These are phyloP conservation scores for Oreonectes daqikongensis DNA, from an alignment of 2,797 vertebrate species.

Conservation along the genomic window DNA sequence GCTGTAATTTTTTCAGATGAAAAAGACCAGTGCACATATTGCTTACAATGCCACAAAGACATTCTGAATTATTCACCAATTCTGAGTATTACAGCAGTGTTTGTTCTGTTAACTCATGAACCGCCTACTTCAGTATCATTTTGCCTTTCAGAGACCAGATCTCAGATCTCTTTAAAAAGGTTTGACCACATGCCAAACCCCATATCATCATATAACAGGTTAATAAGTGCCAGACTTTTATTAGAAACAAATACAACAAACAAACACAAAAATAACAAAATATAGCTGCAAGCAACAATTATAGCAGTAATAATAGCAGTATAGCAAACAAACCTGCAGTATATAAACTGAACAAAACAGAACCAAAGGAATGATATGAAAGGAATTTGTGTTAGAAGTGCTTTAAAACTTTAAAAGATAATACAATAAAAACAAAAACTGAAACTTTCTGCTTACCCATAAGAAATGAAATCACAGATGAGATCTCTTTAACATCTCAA, in stretches of 20 bases:
- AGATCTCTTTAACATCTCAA: too few species aligned
- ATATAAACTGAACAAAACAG: neutral
- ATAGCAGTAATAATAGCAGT: too few species aligned
- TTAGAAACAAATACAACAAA: slow-evolving; percentile 11
- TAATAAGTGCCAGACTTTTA: slow-evolving; percentile 55
- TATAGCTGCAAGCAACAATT: slow-evolving; percentile 23
- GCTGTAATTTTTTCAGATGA: neutral
- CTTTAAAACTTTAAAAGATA: too few species aligned
- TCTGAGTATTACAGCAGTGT: slow-evolving; percentile 14
- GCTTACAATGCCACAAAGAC: neutral
- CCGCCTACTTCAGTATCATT: neutral
- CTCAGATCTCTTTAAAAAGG: slow-evolving; percentile 19
- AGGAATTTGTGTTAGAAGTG: too few species aligned
- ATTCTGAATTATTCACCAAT: neutral
- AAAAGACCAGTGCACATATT: neutral
- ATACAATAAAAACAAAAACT: too few species aligned
- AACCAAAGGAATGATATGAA: neutral
- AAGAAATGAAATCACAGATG: too few species aligned
- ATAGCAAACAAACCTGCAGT: too few species aligned
- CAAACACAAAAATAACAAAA: slow-evolving; percentile 29
- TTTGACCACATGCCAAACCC: neutral
- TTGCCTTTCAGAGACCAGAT: neutral
- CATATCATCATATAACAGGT: slow-evolving; percentile 16
- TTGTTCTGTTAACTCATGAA: slow-evolving; percentile 18
- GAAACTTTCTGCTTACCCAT: too few species aligned